These are phyloP conservation scores for Listronotus bonariensis DNA, from an alignment of 1,140 invertebrate genomes.

Conservation along the genomic window DNA sequence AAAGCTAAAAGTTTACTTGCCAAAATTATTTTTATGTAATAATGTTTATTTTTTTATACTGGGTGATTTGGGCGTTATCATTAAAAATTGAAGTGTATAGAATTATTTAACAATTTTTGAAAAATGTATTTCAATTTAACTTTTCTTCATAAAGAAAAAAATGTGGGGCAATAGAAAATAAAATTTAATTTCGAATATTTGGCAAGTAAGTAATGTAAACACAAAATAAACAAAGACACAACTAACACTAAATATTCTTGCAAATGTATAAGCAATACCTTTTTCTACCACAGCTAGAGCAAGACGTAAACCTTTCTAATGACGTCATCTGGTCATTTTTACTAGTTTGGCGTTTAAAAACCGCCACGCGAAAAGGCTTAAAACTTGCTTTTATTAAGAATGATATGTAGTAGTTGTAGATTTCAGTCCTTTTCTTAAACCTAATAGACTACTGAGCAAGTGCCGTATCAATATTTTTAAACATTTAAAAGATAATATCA, in stretches of 20 bases:
- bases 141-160: too few relatives aligned
- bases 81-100: too few relatives aligned
- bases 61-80: too few relatives aligned
- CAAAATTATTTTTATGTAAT: too few relatives aligned
- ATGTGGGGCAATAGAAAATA: too few relatives aligned
- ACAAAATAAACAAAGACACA: background rate
- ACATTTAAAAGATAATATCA: too few relatives aligned
- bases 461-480: background rate
- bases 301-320: conserved; percentile 27
- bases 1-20: too few relatives aligned
- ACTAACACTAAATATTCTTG: conserved; percentile 1
- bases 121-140: too few relatives aligned
- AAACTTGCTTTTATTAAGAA: conserved; percentile 41
- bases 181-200: background rate
- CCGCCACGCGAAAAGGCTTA: conserved; percentile 6
- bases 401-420: conserved; percentile 52
- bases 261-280: conserved; percentile 28
- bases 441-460: conserved; percentile 14
- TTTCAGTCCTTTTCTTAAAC: conserved; percentile 16
- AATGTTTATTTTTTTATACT: too few relatives aligned
- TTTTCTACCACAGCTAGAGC: conserved; percentile 44
- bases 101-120: too few relatives aligned
- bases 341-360: conserved; percentile 5
- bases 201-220: background rate
- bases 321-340: background rate